Evolutionary conservation across 2,797 vertebrate genomes (phyloP).

Genomic region (Onychomys torridus): DNA sequence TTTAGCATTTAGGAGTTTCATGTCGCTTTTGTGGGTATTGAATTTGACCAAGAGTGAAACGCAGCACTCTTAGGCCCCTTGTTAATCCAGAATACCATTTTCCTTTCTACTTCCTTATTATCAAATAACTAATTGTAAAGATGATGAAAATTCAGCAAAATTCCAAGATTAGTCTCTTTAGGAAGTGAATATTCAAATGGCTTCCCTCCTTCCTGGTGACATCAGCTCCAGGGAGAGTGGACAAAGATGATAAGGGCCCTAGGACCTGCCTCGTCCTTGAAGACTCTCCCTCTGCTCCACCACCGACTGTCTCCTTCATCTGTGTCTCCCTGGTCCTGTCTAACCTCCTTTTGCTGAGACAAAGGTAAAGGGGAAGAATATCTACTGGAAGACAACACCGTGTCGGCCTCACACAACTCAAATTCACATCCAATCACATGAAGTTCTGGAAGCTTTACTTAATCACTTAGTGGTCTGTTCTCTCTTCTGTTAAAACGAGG

Average conservation of each 20-base stretch:
- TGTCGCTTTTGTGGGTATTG: background rate
- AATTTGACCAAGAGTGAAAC: constrained; percentile 29
- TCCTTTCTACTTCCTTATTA: constrained; percentile 12
- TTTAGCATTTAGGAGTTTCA: background rate
- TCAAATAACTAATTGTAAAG: background rate
- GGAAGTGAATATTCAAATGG: background rate
- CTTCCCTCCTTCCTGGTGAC: background rate
- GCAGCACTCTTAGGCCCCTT: background rate
- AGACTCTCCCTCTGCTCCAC: background rate
- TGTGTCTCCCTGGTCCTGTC: background rate
- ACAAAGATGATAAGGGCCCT: background rate
- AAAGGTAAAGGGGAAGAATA: background rate
- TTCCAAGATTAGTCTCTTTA: background rate
- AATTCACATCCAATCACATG: background rate
- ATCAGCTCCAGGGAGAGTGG: background rate
- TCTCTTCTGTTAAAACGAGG: background rate
- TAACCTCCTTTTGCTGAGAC: background rate
- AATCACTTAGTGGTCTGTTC: background rate
- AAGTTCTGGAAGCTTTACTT: background rate
- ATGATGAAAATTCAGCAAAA: background rate
- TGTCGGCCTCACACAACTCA: background rate
- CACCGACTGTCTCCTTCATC: background rate
- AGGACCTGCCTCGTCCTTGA: background rate
- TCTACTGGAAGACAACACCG: background rate
- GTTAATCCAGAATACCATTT: constrained; percentile 33